phyloP scores from a whole-genome alignment of 2,797 vertebrate species.

The Alouatta caraya region DNA sequence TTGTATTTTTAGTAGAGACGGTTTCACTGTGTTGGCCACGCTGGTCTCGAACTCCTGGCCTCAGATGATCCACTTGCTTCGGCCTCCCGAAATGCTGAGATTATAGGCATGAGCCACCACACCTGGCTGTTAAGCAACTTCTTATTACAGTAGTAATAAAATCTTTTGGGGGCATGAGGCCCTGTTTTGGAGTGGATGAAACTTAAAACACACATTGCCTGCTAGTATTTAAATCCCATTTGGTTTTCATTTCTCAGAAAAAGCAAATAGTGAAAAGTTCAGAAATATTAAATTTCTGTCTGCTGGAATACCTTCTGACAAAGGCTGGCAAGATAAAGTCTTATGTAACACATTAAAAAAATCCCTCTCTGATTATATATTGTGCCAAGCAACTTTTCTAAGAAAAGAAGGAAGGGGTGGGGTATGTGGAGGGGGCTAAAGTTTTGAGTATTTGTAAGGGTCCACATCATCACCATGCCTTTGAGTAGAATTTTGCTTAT shows the following conservation, averaged over 20 bases:
- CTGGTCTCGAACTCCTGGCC: no score
- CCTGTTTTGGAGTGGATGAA: background rate
- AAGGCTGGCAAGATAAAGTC: background rate
- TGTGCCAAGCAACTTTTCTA: background rate
- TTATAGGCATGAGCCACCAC: no score
- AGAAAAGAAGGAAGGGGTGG: background rate
- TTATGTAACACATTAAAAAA: conserved; percentile 16
- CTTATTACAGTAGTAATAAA: background rate
- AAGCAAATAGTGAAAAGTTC: conserved; percentile 31
- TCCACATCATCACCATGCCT: background rate
- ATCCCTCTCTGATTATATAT: background rate
- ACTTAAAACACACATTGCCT: background rate
- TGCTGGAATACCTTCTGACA: background rate
- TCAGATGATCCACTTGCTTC: no score
- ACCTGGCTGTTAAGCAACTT: background rate
- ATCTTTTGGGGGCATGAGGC: background rate
- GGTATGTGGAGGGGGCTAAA: background rate
- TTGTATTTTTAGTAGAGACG: no score
- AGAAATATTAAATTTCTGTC: conserved; percentile 47
- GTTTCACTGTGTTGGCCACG: no score
- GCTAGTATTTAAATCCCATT: background rate
- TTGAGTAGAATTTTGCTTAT: background rate
- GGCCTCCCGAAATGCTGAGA: no score
- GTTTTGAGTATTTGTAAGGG: background rate
- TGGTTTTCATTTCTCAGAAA: conserved; percentile 47